A percentile compares a stretch with the other conserved stretches of the same genome.
phyloP scores from a whole-genome alignment of 2,113 vertebrate genomes.

The Rattus rattus region DNA sequence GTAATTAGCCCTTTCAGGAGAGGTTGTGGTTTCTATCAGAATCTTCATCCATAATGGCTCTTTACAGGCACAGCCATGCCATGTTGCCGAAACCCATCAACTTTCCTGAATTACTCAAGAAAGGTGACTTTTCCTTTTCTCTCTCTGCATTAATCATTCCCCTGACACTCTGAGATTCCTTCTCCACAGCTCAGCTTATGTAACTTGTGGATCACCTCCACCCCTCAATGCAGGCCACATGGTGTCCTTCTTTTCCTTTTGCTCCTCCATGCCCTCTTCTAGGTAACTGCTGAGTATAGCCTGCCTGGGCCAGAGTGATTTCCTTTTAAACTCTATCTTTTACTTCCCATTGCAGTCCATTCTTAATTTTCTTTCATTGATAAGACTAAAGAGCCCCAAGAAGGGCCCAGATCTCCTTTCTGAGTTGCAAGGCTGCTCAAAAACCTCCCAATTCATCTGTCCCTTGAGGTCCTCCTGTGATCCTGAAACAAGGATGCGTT shows the following conservation, averaged over 20 bases:
- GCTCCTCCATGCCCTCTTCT: not conserved
- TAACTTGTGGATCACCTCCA: not conserved
- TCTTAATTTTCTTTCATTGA: not conserved
- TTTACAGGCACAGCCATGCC: not conserved
- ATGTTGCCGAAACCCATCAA: not conserved
- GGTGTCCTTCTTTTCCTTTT: not conserved
- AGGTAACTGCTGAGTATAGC: not conserved
- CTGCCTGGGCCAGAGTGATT: not conserved
- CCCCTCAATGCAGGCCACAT: not conserved
- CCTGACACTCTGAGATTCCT: no score
- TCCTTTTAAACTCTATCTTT: not conserved
- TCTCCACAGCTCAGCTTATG: not conserved
- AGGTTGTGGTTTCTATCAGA: not conserved
- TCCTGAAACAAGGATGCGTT: not conserved
- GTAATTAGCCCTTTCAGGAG: not conserved
- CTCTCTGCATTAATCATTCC: no score
- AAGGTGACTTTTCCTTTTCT: not conserved
- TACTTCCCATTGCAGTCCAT: not conserved
- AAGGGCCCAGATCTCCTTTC: not conserved
- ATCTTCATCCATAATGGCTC: no score
- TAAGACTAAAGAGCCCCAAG: not conserved
- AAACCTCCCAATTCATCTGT: rapidly evolving
- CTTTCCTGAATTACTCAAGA: not conserved
- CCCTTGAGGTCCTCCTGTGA: not conserved
- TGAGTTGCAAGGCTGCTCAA: not conserved